Conservation (phyloP, 92 coral and sea anemone genomes). For the Porites divaricata region DNA sequence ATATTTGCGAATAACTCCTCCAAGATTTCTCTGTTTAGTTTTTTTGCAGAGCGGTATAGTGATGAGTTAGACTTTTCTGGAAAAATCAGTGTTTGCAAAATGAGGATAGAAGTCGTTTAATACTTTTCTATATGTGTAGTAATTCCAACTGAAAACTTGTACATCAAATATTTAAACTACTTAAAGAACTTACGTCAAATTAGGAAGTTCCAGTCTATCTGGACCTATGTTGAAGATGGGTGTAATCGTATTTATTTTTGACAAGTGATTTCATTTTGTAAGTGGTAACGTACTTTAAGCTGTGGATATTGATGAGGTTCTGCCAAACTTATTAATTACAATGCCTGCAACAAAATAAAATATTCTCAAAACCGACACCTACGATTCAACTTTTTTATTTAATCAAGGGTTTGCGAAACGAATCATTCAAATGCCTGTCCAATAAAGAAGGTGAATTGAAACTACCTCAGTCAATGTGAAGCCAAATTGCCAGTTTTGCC, state of each 20-base stretch:
- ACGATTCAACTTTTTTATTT: too few species aligned
- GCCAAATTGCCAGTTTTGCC: too few species aligned
- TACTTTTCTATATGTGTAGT: conserved; percentile 3
- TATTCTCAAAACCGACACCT: too few species aligned
- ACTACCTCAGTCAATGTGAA: too few species aligned
- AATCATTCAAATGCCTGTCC: too few species aligned
- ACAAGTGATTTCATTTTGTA: background rate
- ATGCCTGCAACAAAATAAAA: background rate
- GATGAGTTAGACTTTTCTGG: too few species aligned
- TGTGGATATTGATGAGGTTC: background rate
- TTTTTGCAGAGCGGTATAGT: too few species aligned
- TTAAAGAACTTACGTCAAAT: background rate
- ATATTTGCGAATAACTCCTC: too few species aligned
- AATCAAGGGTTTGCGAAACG: too few species aligned
- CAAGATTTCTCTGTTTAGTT: too few species aligned
- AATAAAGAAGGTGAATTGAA: too few species aligned
- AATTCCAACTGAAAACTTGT: background rate
- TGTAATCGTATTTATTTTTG: background rate
- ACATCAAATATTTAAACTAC: background rate
- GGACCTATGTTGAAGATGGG: background rate
- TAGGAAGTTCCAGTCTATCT: background rate
- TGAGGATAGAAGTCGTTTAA: background rate
- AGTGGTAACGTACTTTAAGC: background rate
- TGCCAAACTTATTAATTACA: background rate
- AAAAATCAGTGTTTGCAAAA: too few species aligned